Evolutionary conservation across 2,888 invertebrate species (phyloP).

Genomic region (Caenorhabditis macrosperma): DNA sequence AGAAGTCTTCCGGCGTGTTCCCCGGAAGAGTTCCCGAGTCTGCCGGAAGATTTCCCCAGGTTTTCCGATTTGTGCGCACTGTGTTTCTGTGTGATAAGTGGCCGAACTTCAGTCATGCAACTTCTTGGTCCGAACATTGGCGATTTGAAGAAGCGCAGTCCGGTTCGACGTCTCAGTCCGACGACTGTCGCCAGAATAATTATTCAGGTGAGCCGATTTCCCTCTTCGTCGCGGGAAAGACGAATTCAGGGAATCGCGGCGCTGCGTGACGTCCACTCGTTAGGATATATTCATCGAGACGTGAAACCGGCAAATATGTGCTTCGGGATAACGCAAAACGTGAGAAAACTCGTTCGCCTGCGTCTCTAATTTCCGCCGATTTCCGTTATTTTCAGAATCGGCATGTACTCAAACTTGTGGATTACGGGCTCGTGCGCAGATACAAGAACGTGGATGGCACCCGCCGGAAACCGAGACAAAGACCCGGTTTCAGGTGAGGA

Average conservation of each 20-base stretch:
- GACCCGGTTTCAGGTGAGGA: constrained; percentile 61
- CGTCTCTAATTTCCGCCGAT: too few relatives aligned
- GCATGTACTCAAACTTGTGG: constrained; percentile 63
- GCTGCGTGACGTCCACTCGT: constrained; percentile 70
- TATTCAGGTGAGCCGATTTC: constrained; percentile 67
- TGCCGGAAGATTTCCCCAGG: too few relatives aligned
- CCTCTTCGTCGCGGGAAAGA: not conserved
- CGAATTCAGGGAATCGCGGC: constrained; percentile 66
- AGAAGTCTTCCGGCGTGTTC: too few relatives aligned
- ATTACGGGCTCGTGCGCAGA: constrained; percentile 69
- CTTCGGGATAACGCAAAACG: constrained; percentile 67
- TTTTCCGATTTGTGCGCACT: too few relatives aligned
- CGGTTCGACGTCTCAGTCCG: constrained; percentile 62
- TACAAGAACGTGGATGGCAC: constrained; percentile 63
- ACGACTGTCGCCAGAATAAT: constrained; percentile 66
- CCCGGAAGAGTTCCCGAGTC: too few relatives aligned
- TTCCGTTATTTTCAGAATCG: constrained; percentile 57
- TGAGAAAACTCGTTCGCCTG: constrained; percentile 25
- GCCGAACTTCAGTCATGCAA: constrained; percentile 67
- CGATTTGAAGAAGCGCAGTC: constrained; percentile 69
- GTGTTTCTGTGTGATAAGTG: too few relatives aligned
- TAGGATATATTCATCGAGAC: constrained; percentile 73
- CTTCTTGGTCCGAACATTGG: constrained; percentile 71
- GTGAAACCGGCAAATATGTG: constrained; percentile 75
- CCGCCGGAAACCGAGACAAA: constrained; percentile 39